Conservation (phyloP, 2,113 vertebrate genomes). For the Oriolus oriolus region DNA sequence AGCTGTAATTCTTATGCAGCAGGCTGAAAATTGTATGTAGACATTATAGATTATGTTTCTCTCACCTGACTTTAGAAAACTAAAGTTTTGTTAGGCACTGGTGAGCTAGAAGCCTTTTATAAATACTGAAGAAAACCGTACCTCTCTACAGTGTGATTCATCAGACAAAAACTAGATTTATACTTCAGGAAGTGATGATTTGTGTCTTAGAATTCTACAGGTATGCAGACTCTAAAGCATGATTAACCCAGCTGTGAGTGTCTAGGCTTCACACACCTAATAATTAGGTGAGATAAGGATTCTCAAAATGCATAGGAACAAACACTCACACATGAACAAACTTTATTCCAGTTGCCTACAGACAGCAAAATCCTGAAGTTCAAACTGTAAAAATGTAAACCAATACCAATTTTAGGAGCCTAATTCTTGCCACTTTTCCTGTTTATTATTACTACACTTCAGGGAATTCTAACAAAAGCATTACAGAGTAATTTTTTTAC, state of each 20-base stretch:
- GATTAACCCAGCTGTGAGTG: background rate
- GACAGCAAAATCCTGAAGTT: background rate
- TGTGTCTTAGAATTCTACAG: background rate
- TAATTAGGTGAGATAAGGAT: background rate
- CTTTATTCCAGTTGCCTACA: background rate
- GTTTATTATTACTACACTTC: background rate
- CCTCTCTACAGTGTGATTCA: background rate
- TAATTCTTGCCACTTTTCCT: background rate
- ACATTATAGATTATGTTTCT: background rate
- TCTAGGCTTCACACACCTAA: background rate
- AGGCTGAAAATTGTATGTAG: background rate
- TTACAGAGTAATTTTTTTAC: background rate
- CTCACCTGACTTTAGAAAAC: background rate
- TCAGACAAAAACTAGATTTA: background rate
- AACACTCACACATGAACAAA: background rate
- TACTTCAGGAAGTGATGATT: background rate
- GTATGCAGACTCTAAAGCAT: background rate
- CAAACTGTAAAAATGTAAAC: background rate
- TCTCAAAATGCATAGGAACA: background rate
- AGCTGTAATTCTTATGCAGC: background rate
- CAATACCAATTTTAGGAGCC: background rate
- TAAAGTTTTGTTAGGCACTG: background rate
- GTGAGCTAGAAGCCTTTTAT: background rate
- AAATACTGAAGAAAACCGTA: background rate
- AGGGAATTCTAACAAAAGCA: background rate